These are phyloP conservation scores for Silvanus unidentatus DNA, from an alignment of 2,888 invertebrate genomes.

Conservation along the genomic window DNA sequence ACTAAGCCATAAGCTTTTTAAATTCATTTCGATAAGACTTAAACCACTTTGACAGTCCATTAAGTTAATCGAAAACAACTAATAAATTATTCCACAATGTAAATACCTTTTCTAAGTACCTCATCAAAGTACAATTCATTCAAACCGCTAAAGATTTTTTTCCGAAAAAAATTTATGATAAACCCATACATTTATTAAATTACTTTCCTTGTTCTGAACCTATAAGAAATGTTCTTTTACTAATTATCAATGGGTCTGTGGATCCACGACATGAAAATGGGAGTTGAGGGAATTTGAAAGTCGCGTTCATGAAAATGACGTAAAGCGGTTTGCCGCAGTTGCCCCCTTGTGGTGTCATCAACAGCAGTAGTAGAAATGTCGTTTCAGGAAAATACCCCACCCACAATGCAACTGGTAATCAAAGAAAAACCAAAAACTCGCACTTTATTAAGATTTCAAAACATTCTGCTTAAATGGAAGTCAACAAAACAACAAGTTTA, in stretches of 20 bases:
- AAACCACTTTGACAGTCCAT: constrained; percentile 11
- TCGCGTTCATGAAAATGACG: constrained; percentile 20
- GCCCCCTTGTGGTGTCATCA: constrained; percentile 19
- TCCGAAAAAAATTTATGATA: no score
- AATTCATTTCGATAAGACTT: constrained; percentile 8
- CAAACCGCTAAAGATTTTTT: no score
- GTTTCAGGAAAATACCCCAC: constrained; percentile 7
- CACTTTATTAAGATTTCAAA: constrained; percentile 22
- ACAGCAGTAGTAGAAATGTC: constrained; percentile 11
- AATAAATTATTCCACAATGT: neutral
- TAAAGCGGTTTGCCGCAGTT: constrained; percentile 17
- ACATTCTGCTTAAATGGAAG: neutral
- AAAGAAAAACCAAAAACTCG: constrained; percentile 21
- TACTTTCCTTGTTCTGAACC: no score
- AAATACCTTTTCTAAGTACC: no score
- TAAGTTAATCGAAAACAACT: neutral
- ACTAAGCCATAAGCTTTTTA: constrained; percentile 22
- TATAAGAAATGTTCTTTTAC: constrained; percentile 5
- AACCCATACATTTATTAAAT: no score
- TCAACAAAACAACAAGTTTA: neutral
- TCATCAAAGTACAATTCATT: no score
- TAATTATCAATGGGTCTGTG: constrained; percentile 18
- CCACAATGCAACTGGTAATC: constrained; percentile 21
- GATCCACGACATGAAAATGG: constrained; percentile 9
- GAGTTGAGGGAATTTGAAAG: constrained; percentile 17